Evolutionary conservation across 2,113 vertebrate species (phyloP), one percentile per base, ranked within the genome.

Genomic region (Bambusicola thoracicus): DNA sequence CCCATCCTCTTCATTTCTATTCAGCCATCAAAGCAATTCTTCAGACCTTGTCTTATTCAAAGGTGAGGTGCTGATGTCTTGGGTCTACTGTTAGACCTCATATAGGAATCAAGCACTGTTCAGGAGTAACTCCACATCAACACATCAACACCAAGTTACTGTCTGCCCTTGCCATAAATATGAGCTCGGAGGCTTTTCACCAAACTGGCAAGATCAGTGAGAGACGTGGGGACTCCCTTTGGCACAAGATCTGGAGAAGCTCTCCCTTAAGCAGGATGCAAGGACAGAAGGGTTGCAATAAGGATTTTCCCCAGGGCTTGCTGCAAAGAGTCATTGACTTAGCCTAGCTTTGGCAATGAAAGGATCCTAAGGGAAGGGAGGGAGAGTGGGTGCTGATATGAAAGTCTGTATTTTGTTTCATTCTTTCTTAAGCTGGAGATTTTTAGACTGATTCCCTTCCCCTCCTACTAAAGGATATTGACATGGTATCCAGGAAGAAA

Each of bases 31-130:
- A 67, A 44, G 41, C 36, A 84, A 24, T 44, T 75, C 19, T 69
- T 76, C 30, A 67, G 10, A 2, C 4, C 32, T 21, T 32, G 6
- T 67, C 81, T 58, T 58, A 44, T 30, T 36, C 4, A 2, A 58
- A 75, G 41, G 27, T 27, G 27, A 89, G 18, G 15, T 25, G 38
- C 36, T 55, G 10, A 24, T 70, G 22, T 5, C 13, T 76, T 0
- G 0, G n/a, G 36, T 6, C 43, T 24, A 3, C 6, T 2, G 44
- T 0, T 0, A 85, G 67, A 80, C 12, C 3, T 65, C 16, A 9
- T 11, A 10, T 10, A 80, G 38, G 29, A 76, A 44, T 6, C 7
- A 29, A 68, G 10, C 15, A 30, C 29, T 3, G 5, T 58, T 75
- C 36, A 51, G 36, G 20, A 78, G 8, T 48, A 81, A 27, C 6